Evolutionary conservation across 2,113 vertebrate species (phyloP).

Genomic region (Nettapus auritus): DNA sequence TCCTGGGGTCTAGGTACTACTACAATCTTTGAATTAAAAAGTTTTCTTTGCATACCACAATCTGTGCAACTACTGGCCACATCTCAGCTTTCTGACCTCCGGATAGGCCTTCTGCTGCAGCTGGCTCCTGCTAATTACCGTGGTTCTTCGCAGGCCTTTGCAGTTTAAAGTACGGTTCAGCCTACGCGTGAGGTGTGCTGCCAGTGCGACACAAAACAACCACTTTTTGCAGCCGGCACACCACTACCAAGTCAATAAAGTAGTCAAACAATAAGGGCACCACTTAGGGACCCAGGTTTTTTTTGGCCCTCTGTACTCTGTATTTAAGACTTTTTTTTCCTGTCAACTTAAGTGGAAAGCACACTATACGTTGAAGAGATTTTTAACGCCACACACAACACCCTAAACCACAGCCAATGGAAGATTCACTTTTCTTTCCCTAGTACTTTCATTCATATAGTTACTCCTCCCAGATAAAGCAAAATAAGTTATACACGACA

Average conservation of each 20-base stretch:
- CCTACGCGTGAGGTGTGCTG: neutral
- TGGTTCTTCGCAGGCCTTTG: neutral
- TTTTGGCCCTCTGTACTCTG: neutral
- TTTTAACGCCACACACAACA: neutral
- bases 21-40: neutral
- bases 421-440: neutral
- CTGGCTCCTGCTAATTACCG: accelerated
- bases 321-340: accelerated
- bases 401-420: accelerated
- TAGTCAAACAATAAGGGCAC: accelerated
- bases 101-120: neutral
- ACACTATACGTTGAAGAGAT: accelerated
- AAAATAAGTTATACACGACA: neutral
- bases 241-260: neutral
- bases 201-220: neutral
- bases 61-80: neutral
- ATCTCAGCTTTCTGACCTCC: neutral
- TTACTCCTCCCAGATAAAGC: neutral
- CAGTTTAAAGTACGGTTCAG: neutral
- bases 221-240: neutral
- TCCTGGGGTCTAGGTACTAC: neutral
- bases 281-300: neutral
- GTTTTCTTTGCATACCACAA: neutral
- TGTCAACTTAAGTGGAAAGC: neutral
- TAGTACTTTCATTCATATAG: accelerated